Percentiles rank a stretch among this genome's conserved stretches.
These are phyloP conservation scores for Callipepla squamata DNA, from an alignment of 2,113 vertebrate genomes.

Conservation along the genomic window DNA sequence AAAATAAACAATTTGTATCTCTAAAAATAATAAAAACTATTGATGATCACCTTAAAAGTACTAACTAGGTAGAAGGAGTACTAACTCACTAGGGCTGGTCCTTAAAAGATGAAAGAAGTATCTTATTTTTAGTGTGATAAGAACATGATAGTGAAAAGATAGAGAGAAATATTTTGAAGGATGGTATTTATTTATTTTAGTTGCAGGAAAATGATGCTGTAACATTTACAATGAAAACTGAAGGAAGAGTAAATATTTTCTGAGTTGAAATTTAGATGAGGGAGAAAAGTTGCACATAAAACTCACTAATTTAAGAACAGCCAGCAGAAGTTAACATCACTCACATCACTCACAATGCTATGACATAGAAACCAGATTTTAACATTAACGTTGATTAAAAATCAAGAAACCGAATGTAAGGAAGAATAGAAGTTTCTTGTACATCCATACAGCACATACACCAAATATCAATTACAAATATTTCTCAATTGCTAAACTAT, in stretches of 20 bases:
- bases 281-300: background rate
- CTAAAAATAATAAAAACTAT: background rate
- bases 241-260: background rate
- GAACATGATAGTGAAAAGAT: background rate
- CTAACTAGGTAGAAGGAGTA: background rate
- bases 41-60: background rate
- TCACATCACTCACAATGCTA: background rate
- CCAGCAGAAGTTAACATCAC: conserved; percentile 11
- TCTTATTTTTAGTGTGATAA: background rate
- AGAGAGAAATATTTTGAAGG: background rate
- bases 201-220: background rate
- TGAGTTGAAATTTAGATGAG: conserved; percentile 5
- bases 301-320: conserved; percentile 33
- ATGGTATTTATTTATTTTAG: background rate
- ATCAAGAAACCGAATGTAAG: conserved; percentile 1
- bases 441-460: background rate
- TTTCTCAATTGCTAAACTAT: background rate
- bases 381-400: conserved; percentile 37
- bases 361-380: conserved; percentile 4
- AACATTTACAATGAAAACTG: background rate
- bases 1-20: background rate
- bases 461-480: background rate
- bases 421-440: conserved; percentile 6
- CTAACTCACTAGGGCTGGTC: background rate
- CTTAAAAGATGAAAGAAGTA: background rate